Evolutionary conservation across 2,797 vertebrate genomes (phyloP).

Genomic region (Danio choprae): DNA sequence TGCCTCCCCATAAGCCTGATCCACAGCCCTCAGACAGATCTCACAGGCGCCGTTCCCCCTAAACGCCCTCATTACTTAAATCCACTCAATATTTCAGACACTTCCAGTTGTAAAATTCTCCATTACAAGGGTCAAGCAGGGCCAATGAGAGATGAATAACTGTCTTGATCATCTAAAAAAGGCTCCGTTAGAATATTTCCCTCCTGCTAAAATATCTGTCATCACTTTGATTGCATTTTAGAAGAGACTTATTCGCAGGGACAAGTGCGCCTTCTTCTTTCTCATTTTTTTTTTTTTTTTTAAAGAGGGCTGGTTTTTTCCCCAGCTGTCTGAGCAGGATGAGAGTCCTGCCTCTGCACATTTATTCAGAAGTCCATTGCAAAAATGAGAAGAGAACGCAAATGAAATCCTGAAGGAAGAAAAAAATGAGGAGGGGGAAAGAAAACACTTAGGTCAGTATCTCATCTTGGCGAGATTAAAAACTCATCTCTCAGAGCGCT

Average conservation of each 20-base stretch:
- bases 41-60: slow-evolving; percentile 49
- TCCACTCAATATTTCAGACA: slow-evolving; percentile 81
- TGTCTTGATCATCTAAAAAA: slow-evolving; percentile 70
- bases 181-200: slow-evolving; percentile 74
- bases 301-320: slow-evolving; percentile 77
- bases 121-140: slow-evolving; percentile 84
- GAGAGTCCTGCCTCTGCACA: slow-evolving; percentile 82
- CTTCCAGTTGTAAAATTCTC: slow-evolving; percentile 79
- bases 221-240: slow-evolving; percentile 85
- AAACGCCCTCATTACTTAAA: slow-evolving; percentile 73
- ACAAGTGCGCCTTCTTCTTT: slow-evolving; percentile 64
- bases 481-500: slow-evolving; percentile 89
- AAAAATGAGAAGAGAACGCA: slow-evolving; percentile 56
- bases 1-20: slow-evolving; percentile 33
- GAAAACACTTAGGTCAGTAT: slow-evolving; percentile 85
- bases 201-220: slow-evolving; percentile 79
- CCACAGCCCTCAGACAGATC: slow-evolving; percentile 39
- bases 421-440: slow-evolving; percentile 16
- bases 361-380: slow-evolving; percentile 86
- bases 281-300: slow-evolving; percentile 69
- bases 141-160: slow-evolving; percentile 83
- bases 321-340: slow-evolving; percentile 60
- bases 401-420: slow-evolving; percentile 61
- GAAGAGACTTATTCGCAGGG: slow-evolving; percentile 81
- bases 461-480: slow-evolving; percentile 96